A percentile compares a stretch with the other conserved stretches of the same genome.
These are phyloP conservation scores for Glaucidium brasilianum DNA, from an alignment of 2,113 vertebrate genomes.

Conservation along the genomic window DNA sequence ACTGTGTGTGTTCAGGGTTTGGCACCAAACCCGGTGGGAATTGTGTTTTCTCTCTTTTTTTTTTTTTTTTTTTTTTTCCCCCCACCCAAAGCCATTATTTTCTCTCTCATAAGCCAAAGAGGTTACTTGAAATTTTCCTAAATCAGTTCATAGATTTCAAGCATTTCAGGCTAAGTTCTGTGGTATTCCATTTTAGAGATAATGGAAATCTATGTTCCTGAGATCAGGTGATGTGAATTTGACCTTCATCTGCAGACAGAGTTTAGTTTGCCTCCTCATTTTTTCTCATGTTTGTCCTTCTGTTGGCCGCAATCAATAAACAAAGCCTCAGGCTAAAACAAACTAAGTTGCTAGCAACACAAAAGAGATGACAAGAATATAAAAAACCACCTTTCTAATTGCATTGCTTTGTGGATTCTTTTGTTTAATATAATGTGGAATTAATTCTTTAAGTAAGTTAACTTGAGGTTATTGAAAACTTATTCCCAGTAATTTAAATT, in stretches of 20 bases:
- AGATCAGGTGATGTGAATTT: not conserved
- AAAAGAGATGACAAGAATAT: not conserved
- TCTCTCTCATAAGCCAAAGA: not conserved
- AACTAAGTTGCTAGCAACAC: not conserved
- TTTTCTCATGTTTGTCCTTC: not conserved
- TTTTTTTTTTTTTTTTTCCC: not conserved
- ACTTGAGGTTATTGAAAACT: not conserved
- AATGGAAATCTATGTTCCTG: not conserved
- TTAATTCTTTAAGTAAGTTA: not conserved
- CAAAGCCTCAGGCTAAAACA: not conserved
- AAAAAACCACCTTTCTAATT: not conserved
- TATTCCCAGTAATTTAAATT: not conserved
- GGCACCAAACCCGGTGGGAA: not conserved
- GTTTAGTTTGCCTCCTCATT: not conserved
- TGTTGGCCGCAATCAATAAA: not conserved
- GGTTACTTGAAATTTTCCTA: not conserved
- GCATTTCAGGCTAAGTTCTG: not conserved
- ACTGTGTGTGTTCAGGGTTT: not conserved
- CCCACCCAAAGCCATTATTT: not conserved
- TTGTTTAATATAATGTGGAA: not conserved
- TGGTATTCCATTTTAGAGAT: not conserved
- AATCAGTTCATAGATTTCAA: not conserved
- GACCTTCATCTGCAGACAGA: not conserved
- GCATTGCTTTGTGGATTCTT: not conserved
- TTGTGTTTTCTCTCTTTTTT: not conserved